Conservation (phyloP, 2,797 vertebrate genomes). For the Halcyon chelicuti region DNA sequence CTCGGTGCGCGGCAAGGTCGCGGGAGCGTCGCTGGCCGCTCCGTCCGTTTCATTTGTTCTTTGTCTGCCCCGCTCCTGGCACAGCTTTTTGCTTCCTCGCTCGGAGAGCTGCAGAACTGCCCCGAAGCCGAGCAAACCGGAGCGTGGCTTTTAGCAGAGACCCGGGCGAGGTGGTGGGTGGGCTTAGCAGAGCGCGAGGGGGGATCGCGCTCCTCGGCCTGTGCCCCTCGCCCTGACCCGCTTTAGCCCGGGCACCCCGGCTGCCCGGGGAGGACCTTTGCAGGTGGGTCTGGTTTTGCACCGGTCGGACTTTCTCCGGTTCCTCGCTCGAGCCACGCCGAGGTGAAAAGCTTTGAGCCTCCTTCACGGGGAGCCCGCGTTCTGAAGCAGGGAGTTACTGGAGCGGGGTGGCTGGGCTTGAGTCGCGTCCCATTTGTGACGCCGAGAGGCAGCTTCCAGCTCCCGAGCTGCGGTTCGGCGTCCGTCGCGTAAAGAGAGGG, state of each 20-base stretch:
- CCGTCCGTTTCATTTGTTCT: rapidly evolving
- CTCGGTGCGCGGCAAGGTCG: not conserved
- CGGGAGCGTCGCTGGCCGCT: not conserved
- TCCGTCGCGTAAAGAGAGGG: not conserved
- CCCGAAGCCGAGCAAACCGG: not conserved
- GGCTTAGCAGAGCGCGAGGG: not conserved
- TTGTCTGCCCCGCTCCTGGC: not conserved
- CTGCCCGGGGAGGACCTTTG: too few relatives aligned
- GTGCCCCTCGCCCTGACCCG: rapidly evolving
- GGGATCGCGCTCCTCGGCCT: rapidly evolving
- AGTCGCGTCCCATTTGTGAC: too few relatives aligned
- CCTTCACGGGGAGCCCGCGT: not conserved
- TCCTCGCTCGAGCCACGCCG: rapidly evolving
- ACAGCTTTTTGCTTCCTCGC: not conserved
- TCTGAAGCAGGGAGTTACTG: too few relatives aligned
- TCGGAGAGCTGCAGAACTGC: not conserved
- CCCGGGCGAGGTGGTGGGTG: rapidly evolving
- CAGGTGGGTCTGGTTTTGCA: not conserved
- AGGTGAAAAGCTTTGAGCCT: not conserved
- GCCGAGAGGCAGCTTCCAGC: not conserved
- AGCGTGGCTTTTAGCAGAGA: not conserved
- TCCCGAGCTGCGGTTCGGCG: not conserved
- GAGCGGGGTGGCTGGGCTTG: too few relatives aligned
- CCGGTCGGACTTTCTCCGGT: not conserved
- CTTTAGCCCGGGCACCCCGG: rapidly evolving